Base-by-base conservation (phyloP, 2,113 vertebrate genomes). In the Rhabdomys dilectus region DNA sequence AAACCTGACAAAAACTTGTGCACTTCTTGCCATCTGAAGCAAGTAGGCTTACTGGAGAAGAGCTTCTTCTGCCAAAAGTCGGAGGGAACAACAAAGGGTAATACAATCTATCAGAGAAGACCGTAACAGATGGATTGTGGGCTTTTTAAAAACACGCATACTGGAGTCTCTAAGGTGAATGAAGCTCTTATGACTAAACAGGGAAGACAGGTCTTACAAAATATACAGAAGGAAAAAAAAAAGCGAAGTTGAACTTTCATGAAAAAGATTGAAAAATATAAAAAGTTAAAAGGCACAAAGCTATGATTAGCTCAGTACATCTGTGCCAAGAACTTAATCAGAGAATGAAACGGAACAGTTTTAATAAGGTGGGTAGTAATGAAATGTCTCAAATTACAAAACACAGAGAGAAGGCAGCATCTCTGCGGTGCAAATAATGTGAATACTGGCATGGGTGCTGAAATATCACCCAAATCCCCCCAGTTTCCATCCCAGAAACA, bases 111-210 rank as follows among this genome's bases (percentile, higher is more conserved):
- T 97, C 92, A 75, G 95, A 96, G 58, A 91, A 95, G 86, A 89
- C 85, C 96, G 89, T 60, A 92, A 97, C 98, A 98, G 97, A 98
- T 98, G 97, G 97, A 91, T 95, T 95, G 97, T 96, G 95, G 97
- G 97, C 97, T 98, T 97, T 42, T 60, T 21, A 68, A 91, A 96
- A 87, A 94, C 51, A 72, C 7, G 75, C 94, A 96, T 85, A 78
- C 91, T 96, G 86, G 82, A 96, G 95, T 95, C 96, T 91, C 93
- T 91, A 96, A 98, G 97, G 98, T 97, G 96, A 98, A 95, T 56
- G 45, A 91, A 94, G 96, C 77, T 89, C 94, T 94, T 91, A 91
- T 94, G 94, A 94, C 89, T 96, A 96, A 97, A 96, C 95, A 90
- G 42, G 64, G 95, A 97, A 98, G 95, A 77, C 78, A 96, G 96